phyloP scores from a whole-genome alignment of 2,888 invertebrate genomes.

The Aphodius sticticus region DNA sequence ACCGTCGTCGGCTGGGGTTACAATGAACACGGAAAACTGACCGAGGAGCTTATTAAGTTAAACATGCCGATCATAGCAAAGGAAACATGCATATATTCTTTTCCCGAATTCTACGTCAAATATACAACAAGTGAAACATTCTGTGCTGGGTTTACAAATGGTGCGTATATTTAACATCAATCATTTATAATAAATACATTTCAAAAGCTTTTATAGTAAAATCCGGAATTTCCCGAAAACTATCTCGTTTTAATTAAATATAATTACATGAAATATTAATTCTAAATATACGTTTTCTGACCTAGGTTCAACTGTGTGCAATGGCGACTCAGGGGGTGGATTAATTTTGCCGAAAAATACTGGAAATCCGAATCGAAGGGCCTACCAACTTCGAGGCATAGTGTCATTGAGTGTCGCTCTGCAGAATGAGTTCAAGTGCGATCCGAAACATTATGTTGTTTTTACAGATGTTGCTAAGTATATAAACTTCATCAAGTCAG shows the following conservation, averaged over 20 bases:
- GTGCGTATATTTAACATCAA: conserved; percentile 46
- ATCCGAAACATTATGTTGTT: conserved; percentile 67
- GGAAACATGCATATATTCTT: conserved; percentile 68
- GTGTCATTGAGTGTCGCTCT: conserved; percentile 67
- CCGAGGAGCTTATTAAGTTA: conserved; percentile 66
- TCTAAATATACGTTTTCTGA: not conserved
- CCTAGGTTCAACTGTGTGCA: conserved; percentile 66
- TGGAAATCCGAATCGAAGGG: conserved; percentile 43
- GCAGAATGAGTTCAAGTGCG: conserved; percentile 66
- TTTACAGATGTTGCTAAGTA: conserved; percentile 70
- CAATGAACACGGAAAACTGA: conserved; percentile 66
- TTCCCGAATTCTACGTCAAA: conserved; percentile 67
- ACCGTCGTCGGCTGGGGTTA: conserved; percentile 62
- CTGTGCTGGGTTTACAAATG: conserved; percentile 61
- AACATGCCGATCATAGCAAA: conserved; percentile 69
- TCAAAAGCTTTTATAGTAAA: too few relatives aligned
- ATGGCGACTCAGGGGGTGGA: conserved; percentile 60
- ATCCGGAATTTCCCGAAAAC: too few relatives aligned
- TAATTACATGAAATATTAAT: too few relatives aligned
- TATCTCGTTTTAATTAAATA: too few relatives aligned
- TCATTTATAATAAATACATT: not conserved
- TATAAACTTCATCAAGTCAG: conserved; percentile 60
- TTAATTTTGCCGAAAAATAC: conserved; percentile 55
- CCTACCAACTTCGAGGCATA: conserved; percentile 60
- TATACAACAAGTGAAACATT: conserved; percentile 67